Evolutionary conservation across 2,888 invertebrate genomes (phyloP).

Genomic region (Andrena flavipes): DNA sequence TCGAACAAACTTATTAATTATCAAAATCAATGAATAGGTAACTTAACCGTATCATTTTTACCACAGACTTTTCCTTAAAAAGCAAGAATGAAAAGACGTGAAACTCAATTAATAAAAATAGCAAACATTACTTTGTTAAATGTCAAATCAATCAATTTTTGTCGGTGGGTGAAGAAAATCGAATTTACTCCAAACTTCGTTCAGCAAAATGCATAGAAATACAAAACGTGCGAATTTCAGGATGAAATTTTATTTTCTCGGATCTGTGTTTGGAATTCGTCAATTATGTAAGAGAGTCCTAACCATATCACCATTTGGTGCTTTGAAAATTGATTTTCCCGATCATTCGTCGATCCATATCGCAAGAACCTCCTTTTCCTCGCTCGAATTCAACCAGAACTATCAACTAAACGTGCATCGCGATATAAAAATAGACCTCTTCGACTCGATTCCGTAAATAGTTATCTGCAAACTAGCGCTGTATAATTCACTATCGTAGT

Average conservation of each 20-base stretch:
- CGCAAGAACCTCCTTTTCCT: conserved; percentile 12
- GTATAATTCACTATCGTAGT: conserved; percentile 45
- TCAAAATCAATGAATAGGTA: no score
- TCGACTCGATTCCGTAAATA: conserved; percentile 52
- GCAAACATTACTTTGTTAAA: no score
- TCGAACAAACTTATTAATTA: not conserved
- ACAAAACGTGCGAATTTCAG: conserved; percentile 3
- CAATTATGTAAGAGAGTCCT: not conserved
- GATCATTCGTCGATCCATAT: not conserved
- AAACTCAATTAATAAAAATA: no score
- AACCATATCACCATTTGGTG: not conserved
- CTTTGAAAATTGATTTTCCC: not conserved
- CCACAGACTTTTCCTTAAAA: no score
- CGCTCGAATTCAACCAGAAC: conserved; percentile 40
- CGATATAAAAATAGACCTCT: conserved; percentile 70
- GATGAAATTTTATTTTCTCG: not conserved
- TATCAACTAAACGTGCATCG: conserved; percentile 50
- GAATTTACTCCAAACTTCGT: not conserved
- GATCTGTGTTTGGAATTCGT: not conserved
- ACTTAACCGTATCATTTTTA: not conserved
- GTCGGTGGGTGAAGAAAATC: not conserved
- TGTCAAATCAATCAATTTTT: not conserved
- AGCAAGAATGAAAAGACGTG: no score
- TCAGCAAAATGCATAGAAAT: not conserved
- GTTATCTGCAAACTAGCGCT: conserved; percentile 60